Conservation (phyloP, 23 tunicate genomes). For the Diplosoma virens region DNA sequence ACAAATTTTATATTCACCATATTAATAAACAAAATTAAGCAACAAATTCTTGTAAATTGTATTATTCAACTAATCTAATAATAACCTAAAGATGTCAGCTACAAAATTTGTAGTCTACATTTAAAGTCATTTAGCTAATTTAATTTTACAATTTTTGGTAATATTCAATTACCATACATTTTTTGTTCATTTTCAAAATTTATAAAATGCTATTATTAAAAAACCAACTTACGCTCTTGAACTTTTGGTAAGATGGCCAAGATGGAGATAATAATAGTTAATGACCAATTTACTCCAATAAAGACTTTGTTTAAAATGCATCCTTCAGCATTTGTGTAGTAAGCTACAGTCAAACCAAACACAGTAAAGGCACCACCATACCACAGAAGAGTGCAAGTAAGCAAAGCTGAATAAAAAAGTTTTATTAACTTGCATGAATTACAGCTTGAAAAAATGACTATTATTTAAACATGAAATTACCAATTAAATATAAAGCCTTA, state of each 20-base stretch:
- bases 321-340: conserved; percentile 43
- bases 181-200: not conserved
- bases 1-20: no score
- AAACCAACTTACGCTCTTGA: conserved; percentile 67
- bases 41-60: no score
- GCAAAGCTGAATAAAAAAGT: conserved; percentile 4
- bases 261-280: conserved; percentile 57
- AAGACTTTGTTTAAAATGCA: conserved; percentile 82
- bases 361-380: conserved; percentile 33
- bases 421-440: no score
- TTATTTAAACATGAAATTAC: no score
- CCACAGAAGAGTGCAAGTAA: conserved; percentile 25
- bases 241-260: conserved; percentile 83
- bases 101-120: no score
- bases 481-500: no score
- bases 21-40: no score
- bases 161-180: not conserved
- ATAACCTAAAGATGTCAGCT: no score
- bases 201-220: no score
- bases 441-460: no score
- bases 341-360: conserved; percentile 38
- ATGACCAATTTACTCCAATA: conserved; percentile 68
- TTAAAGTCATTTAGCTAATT: no score
- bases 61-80: no score
- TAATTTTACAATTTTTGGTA: not conserved